Conservation (phyloP, 1,140 invertebrate genomes). For the Ceratosolen fusciceps region DNA sequence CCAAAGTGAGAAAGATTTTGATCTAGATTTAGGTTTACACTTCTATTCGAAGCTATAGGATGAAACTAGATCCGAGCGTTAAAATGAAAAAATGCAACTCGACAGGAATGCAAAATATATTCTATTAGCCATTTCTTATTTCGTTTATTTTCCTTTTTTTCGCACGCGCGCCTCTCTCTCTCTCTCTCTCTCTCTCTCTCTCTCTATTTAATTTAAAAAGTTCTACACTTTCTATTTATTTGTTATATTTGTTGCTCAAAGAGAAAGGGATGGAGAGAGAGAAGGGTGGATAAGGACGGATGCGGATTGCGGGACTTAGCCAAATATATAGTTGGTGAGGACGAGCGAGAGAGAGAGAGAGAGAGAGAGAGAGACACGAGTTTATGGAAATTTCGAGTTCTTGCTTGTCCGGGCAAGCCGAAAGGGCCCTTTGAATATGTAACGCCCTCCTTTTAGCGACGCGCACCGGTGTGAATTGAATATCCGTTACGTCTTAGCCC, state of each 20-base stretch:
- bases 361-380: slow-evolving; percentile 18
- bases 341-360: neutral
- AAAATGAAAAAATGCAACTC: neutral
- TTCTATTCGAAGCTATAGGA: neutral
- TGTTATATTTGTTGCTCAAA: neutral
- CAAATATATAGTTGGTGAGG: neutral
- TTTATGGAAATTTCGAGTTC: slow-evolving; percentile 45
- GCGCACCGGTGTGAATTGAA: slow-evolving; percentile 42
- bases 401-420: neutral
- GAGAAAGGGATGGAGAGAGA: too few relatives aligned
- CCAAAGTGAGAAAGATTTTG: neutral
- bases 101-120: neutral
- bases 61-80: neutral
- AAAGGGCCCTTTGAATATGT: slow-evolving; percentile 47
- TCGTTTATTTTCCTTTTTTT: too few relatives aligned
- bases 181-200: too few relatives aligned
- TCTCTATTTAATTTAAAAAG: neutral
- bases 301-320: neutral
- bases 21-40: slow-evolving; percentile 16
- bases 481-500: slow-evolving; percentile 47
- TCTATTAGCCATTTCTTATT: too few relatives aligned
- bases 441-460: slow-evolving; percentile 41
- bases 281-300: neutral
- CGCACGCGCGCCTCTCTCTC: too few relatives aligned
- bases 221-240: neutral